Conservation (phyloP, 2,888 invertebrate genomes). For the Mythimna pallens region DNA sequence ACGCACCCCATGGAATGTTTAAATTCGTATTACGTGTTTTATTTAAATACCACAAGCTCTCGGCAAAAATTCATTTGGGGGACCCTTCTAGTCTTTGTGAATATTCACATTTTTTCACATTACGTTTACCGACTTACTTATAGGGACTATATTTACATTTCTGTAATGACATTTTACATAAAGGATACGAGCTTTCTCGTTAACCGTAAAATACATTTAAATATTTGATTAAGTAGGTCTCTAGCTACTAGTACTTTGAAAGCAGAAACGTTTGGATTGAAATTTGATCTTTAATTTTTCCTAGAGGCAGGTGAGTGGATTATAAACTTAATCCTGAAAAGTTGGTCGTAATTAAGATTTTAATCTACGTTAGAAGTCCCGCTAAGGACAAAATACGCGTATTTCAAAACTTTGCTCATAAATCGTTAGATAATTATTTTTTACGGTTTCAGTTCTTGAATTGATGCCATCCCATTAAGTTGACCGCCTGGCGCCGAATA, state of each 20-base stretch:
- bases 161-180: constrained; percentile 44
- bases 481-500: constrained; percentile 47
- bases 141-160: constrained; percentile 46
- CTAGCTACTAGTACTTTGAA: constrained; percentile 12
- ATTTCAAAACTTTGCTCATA: constrained; percentile 83
- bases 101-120: constrained; percentile 64
- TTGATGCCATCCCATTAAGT: constrained; percentile 53
- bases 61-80: constrained; percentile 66
- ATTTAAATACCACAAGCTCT: constrained; percentile 68
- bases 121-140: constrained; percentile 55
- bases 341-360: constrained; percentile 87
- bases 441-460: constrained; percentile 66
- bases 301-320: constrained; percentile 73
- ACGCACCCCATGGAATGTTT: constrained; percentile 66
- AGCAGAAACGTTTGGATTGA: constrained; percentile 43
- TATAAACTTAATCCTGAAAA: constrained; percentile 84
- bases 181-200: constrained; percentile 24
- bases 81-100: constrained; percentile 59
- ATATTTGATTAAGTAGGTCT: constrained; percentile 29
- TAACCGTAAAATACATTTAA: constrained; percentile 28
- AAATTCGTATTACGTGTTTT: constrained; percentile 68
- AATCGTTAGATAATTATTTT: constrained; percentile 83
- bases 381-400: constrained; percentile 79
- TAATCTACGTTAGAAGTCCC: constrained; percentile 79
- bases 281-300: constrained; percentile 69